Evolutionary conservation across 2,888 invertebrate species (phyloP).

Genomic region (Conus canariensis): DNA sequence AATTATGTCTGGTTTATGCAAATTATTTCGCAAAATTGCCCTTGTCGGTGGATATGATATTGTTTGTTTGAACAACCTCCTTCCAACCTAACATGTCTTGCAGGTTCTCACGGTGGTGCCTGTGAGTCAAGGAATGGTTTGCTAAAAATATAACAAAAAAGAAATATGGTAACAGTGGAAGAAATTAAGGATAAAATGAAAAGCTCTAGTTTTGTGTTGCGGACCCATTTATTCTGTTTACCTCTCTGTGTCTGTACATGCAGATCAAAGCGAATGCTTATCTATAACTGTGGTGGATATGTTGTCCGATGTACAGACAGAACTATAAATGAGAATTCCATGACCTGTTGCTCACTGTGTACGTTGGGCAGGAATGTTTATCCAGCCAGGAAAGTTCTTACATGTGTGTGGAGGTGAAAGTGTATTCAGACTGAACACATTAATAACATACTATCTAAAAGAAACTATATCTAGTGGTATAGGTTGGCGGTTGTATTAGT

Average conservation of each 20-base stretch:
- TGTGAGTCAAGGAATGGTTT: neutral
- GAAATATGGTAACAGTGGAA: neutral
- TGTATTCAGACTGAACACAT: neutral
- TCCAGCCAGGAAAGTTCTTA: neutral
- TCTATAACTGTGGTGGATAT: neutral
- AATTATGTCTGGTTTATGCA: conserved; percentile 18
- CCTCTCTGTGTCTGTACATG: neutral
- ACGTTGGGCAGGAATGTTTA: neutral
- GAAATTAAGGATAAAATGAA: neutral
- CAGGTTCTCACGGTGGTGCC: neutral
- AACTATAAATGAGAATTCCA: conserved; percentile 35
- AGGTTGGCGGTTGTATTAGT: neutral
- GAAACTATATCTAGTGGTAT: neutral
- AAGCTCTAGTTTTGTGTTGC: neutral
- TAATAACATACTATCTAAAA: neutral
- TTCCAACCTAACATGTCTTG: neutral
- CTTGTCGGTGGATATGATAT: neutral
- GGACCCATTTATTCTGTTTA: too few species aligned
- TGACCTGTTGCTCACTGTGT: conserved; percentile 30
- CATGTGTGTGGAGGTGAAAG: neutral
- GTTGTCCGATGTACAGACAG: neutral
- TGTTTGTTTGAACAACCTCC: neutral
- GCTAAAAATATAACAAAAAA: neutral
- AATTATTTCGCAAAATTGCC: neutral
- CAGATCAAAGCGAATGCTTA: neutral